Evolutionary conservation across 1,140 invertebrate genomes (phyloP).

Genomic region (Heliconius nattereri): DNA sequence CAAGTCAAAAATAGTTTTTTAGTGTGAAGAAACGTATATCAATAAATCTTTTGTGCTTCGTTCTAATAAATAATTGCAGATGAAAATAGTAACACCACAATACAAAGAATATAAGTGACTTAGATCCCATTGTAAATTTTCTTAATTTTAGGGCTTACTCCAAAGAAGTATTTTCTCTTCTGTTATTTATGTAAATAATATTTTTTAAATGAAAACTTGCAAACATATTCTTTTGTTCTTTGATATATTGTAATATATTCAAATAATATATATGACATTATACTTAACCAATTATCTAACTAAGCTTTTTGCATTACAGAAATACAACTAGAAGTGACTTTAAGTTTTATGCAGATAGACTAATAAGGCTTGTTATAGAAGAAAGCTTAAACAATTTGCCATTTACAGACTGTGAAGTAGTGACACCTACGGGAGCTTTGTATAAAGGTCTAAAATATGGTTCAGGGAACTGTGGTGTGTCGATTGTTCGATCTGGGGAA

Average conservation of each 20-base stretch:
- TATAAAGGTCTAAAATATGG: slow-evolving; percentile 97
- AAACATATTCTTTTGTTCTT: too few relatives aligned
- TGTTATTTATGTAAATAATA: too few relatives aligned
- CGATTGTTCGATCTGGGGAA: slow-evolving; percentile 96
- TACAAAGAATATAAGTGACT: background rate
- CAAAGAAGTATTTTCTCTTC: too few relatives aligned
- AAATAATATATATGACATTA: background rate
- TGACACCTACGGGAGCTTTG: slow-evolving; percentile 94
- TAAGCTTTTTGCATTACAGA: slow-evolving; percentile 82
- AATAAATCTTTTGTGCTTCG: background rate
- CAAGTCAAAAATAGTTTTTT: background rate
- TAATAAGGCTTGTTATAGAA: slow-evolving; percentile 98
- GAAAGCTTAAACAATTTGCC: slow-evolving; percentile 98
- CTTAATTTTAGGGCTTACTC: too few relatives aligned
- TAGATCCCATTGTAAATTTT: background rate
- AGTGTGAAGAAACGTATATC: background rate
- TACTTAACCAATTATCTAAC: background rate
- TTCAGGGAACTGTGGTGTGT: slow-evolving; percentile 99
- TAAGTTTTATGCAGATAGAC: slow-evolving; percentile 98
- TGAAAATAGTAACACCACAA: background rate
- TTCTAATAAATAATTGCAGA: background rate
- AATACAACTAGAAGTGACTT: slow-evolving; percentile 97
- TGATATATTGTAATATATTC: background rate
- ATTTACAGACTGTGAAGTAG: slow-evolving; percentile 93
- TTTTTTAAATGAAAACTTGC: too few relatives aligned